Percentiles rank a stretch among this genome's conserved stretches.
Evolutionary conservation across 2,888 invertebrate species (phyloP).

Genomic region (Ommatoiulus sabulosus): DNA sequence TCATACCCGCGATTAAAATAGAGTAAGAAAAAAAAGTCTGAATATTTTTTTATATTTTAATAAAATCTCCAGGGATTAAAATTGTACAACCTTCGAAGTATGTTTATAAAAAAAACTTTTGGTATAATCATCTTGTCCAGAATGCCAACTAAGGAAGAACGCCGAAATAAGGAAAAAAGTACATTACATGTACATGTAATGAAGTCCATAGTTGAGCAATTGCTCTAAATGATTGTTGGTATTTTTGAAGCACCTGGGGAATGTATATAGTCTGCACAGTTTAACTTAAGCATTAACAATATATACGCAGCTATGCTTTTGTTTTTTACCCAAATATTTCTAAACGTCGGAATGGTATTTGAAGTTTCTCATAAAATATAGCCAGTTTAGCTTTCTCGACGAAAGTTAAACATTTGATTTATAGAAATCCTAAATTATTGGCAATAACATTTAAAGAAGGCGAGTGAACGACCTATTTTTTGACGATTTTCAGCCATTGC

Average conservation of each 20-base stretch:
- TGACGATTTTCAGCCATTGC: background rate
- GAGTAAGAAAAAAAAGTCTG: no score
- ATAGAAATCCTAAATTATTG: conserved; percentile 16
- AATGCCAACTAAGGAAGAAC: no score
- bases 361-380: background rate
- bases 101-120: no score
- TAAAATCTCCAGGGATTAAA: no score
- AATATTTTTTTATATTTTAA: no score
- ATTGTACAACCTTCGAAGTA: no score
- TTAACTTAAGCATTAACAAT: background rate
- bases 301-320: background rate
- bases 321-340: background rate
- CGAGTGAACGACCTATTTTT: conserved; percentile 32
- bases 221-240: no score
- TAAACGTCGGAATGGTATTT: background rate
- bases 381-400: background rate
- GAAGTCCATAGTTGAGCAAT: no score
- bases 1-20: no score
- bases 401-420: background rate
- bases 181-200: no score
- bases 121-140: no score
- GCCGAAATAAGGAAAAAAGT: no score
- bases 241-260: background rate
- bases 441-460: background rate
- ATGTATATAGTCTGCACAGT: background rate